Base-by-base conservation (phyloP, 2,797 vertebrate genomes). In the Phrynocephalus vlangalii region DNA sequence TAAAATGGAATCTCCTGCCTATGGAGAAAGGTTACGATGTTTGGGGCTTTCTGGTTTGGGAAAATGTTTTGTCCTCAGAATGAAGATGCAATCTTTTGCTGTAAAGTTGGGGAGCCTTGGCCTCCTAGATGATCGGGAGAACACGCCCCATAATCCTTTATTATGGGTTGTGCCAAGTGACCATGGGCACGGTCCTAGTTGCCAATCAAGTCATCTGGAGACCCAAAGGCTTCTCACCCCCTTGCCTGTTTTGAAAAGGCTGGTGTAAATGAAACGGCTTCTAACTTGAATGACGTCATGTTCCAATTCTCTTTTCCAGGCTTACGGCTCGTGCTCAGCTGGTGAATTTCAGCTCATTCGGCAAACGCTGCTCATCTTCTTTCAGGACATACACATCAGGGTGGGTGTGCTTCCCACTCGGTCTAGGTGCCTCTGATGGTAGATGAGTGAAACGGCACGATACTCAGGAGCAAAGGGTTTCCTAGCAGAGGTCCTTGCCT, bases 361-460 rank as follows among this genome's bases (percentile, higher is more conserved):
- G 92, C 99, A 99, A 97, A 99, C 98, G 0, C 97, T 99, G 82
- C 98, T 99, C 38, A 96, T 98, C 93, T 99, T 99, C 95, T 99
- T 99, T 94, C 99, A 99, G 96, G 99, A 99, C 94, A 98, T 99
- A 97, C 99, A 99, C 89, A 99, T 99, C 93, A 97, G 98, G 96
- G 99, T 99, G 96, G 97, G 98, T 97, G n/a, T 33, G 7, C 66
- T 30, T 67, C 22, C 52, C 11, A 13, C 20, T 33, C 44, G 9
- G 20, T 84, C 56, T 10, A 67, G 22, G 38, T n/a, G 16, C 44
- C 48, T 18, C 38, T 87, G 68, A n/a, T n/a, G 88, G 26, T 38
- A 82, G 70, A 6, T 28, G 0, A 0, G 10, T 82, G 18, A 22
- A 33, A 15, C 15, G 79, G 38, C 8, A 79, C 26, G 33, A 13